Conservation (phyloP, 2,888 invertebrate species). For the Agonopterix subpropinquella region DNA sequence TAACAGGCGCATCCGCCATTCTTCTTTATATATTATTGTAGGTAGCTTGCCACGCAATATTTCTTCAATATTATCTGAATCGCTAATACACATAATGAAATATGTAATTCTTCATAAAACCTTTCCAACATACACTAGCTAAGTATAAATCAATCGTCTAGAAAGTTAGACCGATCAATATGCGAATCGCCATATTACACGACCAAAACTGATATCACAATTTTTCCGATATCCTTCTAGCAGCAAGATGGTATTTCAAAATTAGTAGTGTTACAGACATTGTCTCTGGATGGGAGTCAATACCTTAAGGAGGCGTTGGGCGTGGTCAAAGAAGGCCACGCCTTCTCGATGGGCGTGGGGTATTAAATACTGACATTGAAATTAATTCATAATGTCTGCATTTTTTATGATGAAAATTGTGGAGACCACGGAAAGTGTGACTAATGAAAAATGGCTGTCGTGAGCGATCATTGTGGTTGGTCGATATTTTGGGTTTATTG, state of each 20-base stretch:
- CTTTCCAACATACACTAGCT: constrained; percentile 6
- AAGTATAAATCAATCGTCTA: constrained; percentile 68
- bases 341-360: constrained; percentile 51
- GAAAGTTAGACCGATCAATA: constrained; percentile 67
- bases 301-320: constrained; percentile 51
- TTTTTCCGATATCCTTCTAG: constrained; percentile 23
- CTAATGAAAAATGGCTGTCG: too few species aligned
- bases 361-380: constrained; percentile 1
- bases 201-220: constrained; percentile 21
- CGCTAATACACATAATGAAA: not conserved
- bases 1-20: too few species aligned
- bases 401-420: too few species aligned
- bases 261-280: constrained; percentile 49
- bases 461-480: too few species aligned
- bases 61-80: not conserved
- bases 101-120: not conserved
- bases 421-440: too few species aligned
- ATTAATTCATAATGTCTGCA: not conserved
- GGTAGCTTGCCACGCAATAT: too few species aligned
- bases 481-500: too few species aligned
- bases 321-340: constrained; percentile 52
- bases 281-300: constrained; percentile 47
- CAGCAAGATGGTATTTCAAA: constrained; percentile 25
- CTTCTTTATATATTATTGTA: too few species aligned
- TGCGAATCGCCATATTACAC: constrained; percentile 47